Evolutionary conservation across 2,797 vertebrate genomes (phyloP), one percentile per base, ranked within the genome.

Genomic region (Lithobates pipiens): DNA sequence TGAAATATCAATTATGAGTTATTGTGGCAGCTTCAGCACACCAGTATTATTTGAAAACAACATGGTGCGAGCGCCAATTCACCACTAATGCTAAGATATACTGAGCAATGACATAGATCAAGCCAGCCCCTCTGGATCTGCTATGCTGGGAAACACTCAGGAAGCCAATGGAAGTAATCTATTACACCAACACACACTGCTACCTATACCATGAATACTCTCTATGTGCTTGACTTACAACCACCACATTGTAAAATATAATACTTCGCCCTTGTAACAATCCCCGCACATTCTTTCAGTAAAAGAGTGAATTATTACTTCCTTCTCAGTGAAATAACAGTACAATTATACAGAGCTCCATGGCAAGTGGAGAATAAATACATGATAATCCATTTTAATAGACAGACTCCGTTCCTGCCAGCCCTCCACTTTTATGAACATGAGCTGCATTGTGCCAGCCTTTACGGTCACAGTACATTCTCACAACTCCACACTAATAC

Each of bases 321-420:
- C 46, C 16, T 50, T 65, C n/a, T 27, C 34, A 3, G 68, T 25
- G 44, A 50, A 57, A 80, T 71, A 80, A 71, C 21, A 5, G 46
- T 39, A 25, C 68, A 32, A 32, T 70, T 72, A 39, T 39, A 39
- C n/a, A 15, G 78, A 46, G 34, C 46, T 54, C 67, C 4, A 2
- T 46, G 27, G 78, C 42, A 72, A 50, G 46, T 32, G 11, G 16
- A 39, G 68, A 25, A 23, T 69, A 57, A 80, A 80, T 80, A 61
- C 68, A 72, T 80, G 72, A 80, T 72, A 80, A 72, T 61, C 70
- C 68, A 57, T 80, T 13, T n/a, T 80, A 72, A 61, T 39, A 80
- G 78, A 32, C 34, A 10, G 18, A 69, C 27, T 57, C 25, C 16
- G 42, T 23, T 69, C 10, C 36, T 36, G 68, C 44, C 78, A n/a